Conservation (phyloP, 1,140 invertebrate species). For the Pentalonia nigronervosa region DNA sequence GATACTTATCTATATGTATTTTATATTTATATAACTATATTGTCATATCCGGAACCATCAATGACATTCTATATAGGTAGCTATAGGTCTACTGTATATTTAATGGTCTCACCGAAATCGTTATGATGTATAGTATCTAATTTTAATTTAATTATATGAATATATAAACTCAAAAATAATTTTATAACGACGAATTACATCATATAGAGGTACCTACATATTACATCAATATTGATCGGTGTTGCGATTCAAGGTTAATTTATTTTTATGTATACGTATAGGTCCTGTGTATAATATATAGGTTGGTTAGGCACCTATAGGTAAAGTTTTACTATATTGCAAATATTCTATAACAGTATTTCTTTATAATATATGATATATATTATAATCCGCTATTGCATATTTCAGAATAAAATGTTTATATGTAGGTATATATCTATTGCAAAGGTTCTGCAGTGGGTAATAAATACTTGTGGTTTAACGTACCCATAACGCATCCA, state of each 20-base stretch:
- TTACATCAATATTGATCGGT: background rate
- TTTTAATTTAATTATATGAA: background rate
- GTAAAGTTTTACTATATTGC: too few species aligned
- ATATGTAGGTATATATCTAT: background rate
- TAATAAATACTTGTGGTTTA: constrained; percentile 3
- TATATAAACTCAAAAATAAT: background rate
- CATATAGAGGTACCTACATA: background rate
- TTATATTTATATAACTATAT: background rate
- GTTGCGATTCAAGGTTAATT: background rate
- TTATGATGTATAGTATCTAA: background rate
- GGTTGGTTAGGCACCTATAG: too few species aligned
- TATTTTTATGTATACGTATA: too few species aligned
- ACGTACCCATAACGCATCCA: background rate
- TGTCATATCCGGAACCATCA: background rate
- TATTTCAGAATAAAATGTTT: background rate
- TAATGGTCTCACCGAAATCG: background rate
- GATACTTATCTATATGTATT: background rate
- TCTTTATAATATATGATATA: too few species aligned
- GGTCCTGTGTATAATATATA: too few species aligned
- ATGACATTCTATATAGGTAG: background rate
- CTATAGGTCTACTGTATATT: background rate
- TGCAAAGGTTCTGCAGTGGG: background rate
- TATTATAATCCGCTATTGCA: too few species aligned
- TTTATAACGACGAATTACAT: background rate
- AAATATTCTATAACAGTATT: background rate